Base-by-base conservation (phyloP, 2,888 invertebrate genomes). In the Danaus chrysippus region DNA sequence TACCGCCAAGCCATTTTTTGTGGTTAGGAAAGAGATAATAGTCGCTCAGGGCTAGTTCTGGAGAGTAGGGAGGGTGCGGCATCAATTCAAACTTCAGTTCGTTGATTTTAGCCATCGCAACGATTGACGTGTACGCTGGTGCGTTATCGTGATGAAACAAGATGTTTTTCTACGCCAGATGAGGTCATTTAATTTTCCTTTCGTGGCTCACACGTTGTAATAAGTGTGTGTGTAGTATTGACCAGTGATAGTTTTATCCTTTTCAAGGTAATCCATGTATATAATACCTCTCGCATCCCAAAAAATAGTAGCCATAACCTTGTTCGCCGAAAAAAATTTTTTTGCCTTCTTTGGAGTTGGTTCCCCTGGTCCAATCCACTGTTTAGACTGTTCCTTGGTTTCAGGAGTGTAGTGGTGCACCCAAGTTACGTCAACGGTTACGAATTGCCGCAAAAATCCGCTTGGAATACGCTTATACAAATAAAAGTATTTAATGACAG, bases 371-470 rank as follows among this genome's bases (percentile, higher is more conserved):
- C 9, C 55, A 61, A 49, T 67, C 62, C 71, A 73, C 67, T 75
- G 63, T 65, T 66, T 64, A 17, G 53, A 66, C 53, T 65, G 62
- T 64, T 61, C 52, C 46, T 66, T 66, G 54, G 54, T 61, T 63
- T 78, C 72, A 65, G 73, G 74, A 56, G 69, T 74, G 63, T 69
- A 73, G 65, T 70, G 70, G 63, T 76, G 73, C 57, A 77, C 68
- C 74, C 75, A 76, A 54, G 73, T 76, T 71, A 79, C 72, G 73
- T 78, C 73, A 13, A 71, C 69, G 65, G 70, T 75, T 52, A 76
- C 63, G 56, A 72, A 66, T 69, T 71, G 68, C 63, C 65, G 68
- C 67, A 68, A 62, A 70, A 74, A 72, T 57, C 75, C 63, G 42
- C 61, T 52, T 66, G 58, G 61, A 65, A 64, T 71, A 63, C n/a